These are phyloP conservation scores for Trichopoda pennipes DNA, from an alignment of 2,888 invertebrate genomes.

Conservation along the genomic window DNA sequence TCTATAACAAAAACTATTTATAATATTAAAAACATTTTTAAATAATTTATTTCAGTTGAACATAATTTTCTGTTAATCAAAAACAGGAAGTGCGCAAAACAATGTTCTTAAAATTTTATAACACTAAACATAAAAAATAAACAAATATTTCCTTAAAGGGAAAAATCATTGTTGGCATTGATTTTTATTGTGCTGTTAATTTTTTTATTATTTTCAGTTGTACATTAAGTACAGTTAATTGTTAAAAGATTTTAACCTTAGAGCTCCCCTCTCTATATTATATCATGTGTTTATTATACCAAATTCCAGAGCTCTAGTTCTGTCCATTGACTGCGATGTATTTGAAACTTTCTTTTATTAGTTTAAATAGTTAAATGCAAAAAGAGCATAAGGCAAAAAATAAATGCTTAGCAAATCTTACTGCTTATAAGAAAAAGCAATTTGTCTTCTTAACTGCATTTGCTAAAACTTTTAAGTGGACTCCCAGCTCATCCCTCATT, in stretches of 20 bases:
- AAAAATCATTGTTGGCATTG: not conserved
- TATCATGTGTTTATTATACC: not conserved
- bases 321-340: not conserved
- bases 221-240: slow-evolving; percentile 62
- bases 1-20: no score
- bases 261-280: slow-evolving; percentile 14
- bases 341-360: not conserved
- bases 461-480: not conserved
- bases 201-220: slow-evolving; percentile 19
- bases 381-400: slow-evolving; percentile 28
- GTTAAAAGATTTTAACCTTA: slow-evolving; percentile 61
- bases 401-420: slow-evolving; percentile 25
- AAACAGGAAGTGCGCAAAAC: no score
- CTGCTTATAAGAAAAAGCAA: slow-evolving; percentile 13
- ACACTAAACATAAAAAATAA: not conserved
- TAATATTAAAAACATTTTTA: no score
- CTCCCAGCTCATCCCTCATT: slow-evolving; percentile 7
- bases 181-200: not conserved
- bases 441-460: not conserved
- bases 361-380: not conserved
- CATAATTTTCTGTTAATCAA: no score
- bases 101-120: not conserved
- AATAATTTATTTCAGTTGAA: no score
- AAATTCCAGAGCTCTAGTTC: not conserved
- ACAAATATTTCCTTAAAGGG: not conserved